Evolutionary conservation across 2,113 vertebrate species (phyloP).

Genomic region (Sciurus niger): DNA sequence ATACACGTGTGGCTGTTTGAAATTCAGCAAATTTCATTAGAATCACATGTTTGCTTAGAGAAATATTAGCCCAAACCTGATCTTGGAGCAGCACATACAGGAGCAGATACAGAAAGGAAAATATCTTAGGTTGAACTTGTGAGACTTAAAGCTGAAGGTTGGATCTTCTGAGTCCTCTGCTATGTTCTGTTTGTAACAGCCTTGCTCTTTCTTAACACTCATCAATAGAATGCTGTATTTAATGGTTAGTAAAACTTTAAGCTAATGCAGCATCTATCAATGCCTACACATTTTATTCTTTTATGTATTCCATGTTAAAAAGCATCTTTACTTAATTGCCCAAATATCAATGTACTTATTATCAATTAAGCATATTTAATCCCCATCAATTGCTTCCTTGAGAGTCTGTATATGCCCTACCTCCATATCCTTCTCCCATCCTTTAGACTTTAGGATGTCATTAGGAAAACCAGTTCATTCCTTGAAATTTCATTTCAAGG

Average conservation of each 20-base stretch:
- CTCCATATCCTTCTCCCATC: background rate
- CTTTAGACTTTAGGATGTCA: background rate
- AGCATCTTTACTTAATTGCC: background rate
- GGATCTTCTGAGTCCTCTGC: background rate
- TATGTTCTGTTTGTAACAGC: background rate
- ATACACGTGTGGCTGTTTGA: conserved; percentile 83
- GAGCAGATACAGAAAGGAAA: background rate
- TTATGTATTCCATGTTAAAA: background rate
- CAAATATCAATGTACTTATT: background rate
- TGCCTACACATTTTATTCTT: background rate
- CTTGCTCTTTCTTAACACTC: background rate
- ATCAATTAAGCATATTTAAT: background rate
- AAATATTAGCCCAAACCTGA: conserved; percentile 71
- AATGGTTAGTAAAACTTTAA: background rate
- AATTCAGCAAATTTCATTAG: conserved; percentile 85
- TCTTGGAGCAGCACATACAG: conserved; percentile 36
- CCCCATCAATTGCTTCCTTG: background rate
- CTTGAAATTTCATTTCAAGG: background rate
- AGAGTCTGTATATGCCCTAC: no score
- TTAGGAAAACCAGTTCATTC: background rate
- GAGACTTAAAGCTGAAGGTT: background rate
- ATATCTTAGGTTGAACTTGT: conserved; percentile 8
- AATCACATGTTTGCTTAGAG: conserved; percentile 76
- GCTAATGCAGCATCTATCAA: background rate
- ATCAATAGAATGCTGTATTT: background rate